Percentiles rank a stretch among this genome's conserved stretches.
Conservation (phyloP, 1,140 invertebrate genomes). For the Oscheius sp. region DNA sequence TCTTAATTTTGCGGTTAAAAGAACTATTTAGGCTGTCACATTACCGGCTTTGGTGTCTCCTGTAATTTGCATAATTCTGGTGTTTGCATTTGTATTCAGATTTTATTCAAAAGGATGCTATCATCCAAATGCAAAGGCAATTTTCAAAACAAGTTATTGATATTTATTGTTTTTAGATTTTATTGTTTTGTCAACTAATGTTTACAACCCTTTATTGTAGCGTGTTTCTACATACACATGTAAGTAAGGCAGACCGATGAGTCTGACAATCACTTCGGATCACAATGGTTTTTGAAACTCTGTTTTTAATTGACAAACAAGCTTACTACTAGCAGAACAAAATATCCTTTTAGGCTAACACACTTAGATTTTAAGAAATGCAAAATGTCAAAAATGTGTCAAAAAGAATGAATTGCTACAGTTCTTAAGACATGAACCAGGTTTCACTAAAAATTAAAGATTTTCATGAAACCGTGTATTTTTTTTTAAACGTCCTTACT, state of each 20-base stretch:
- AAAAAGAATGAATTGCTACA: too few species aligned
- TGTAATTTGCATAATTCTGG: not conserved
- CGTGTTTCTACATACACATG: not conserved
- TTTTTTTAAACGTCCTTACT: too few species aligned
- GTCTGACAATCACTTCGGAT: too few species aligned
- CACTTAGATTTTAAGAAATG: not conserved
- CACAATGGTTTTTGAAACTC: not conserved
- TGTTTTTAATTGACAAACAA: not conserved
- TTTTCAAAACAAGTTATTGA: not conserved
- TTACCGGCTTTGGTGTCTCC: not conserved
- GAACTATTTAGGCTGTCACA: not conserved
- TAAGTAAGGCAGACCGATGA: too few species aligned
- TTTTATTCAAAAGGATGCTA: not conserved
- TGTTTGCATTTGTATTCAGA: not conserved
- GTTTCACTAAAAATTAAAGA: too few species aligned
- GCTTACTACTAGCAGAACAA: not conserved
- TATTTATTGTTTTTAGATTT: not conserved
- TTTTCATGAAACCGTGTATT: too few species aligned
- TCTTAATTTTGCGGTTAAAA: too few species aligned
- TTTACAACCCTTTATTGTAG: not conserved
- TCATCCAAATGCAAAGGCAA: not conserved
- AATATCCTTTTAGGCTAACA: not conserved
- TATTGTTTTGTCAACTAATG: not conserved
- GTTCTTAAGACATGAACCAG: too few species aligned
- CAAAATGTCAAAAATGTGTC: too few species aligned